phyloP scores from a whole-genome alignment of 2,888 invertebrate genomes.

The Acanthacorydalis orientalis region DNA sequence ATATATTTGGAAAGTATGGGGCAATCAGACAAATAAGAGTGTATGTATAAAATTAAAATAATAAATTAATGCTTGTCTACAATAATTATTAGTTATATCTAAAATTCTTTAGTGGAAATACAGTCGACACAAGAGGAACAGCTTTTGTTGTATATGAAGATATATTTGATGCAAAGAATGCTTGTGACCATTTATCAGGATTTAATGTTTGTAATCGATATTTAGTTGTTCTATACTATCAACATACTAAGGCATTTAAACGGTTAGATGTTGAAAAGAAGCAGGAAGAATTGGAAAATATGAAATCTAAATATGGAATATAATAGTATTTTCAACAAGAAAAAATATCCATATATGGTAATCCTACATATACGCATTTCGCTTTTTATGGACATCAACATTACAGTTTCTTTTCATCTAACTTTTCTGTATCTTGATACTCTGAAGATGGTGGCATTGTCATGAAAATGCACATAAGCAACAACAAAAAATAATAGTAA shows the following conservation, averaged over 20 bases:
- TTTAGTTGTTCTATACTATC: constrained; percentile 96
- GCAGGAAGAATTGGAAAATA: constrained; percentile 85
- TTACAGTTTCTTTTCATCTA: too few species aligned
- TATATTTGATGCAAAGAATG: constrained; percentile 99
- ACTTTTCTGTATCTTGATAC: too few species aligned
- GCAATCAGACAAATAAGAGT: constrained; percentile 97
- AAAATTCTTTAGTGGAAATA: constrained; percentile 64
- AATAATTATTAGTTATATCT: constrained; percentile 6
- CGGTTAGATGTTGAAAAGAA: constrained; percentile 90
- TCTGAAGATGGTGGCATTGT: too few species aligned
- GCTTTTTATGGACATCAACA: too few species aligned
- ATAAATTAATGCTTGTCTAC: neutral
- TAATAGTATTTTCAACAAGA: constrained; percentile 14
- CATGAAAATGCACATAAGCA: too few species aligned
- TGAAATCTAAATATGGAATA: constrained; percentile 89
- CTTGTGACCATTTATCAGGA: constrained; percentile 96
- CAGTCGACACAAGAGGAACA: constrained; percentile 93
- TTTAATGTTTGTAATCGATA: constrained; percentile 99
- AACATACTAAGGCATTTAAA: constrained; percentile 91
- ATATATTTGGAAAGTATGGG: constrained; percentile 99
- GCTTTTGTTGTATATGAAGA: constrained; percentile 99
- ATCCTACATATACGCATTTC: too few species aligned
- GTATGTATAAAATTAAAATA: constrained; percentile 53
- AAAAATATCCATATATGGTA: too few species aligned
- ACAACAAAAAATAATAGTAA: too few species aligned